Evolutionary conservation across 2,888 invertebrate genomes (phyloP), one percentile per base, ranked within the genome.

Genomic region (Melanostoma scalare): DNA sequence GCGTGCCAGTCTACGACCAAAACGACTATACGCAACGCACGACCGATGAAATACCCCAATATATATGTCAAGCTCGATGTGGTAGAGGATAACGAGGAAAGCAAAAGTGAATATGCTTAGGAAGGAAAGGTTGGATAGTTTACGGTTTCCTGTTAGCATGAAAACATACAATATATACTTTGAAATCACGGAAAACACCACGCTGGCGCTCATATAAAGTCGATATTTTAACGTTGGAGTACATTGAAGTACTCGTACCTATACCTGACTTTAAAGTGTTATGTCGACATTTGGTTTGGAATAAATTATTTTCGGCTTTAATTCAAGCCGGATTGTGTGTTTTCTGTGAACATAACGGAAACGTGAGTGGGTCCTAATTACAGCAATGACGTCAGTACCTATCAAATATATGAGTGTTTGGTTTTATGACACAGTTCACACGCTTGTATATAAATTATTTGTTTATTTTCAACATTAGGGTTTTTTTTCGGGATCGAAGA

Each of bases 81-180:
- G 55, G 63, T 63, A 69, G 71, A 69, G 48, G 42, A 3, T 42
- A 71, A 77, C 63, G 71, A 52, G 72, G 67, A 10, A 61, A 76
- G 50, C 40, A 55, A 71, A 8, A 60, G 48, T 52, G 55, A n/a
- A 46, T 52, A 30, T 65, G 4, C 48, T 48, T 58, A 31, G n/a
- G 63, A 40, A n/a, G 5, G 44, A 20, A 33, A 9, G 42, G 33
- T 55, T 40, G 48, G 46, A 30, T 74, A 63, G 63, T 48, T 61
- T 55, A 20, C 33, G 38, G 53, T 69, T 48, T 68, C 44, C 31
- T n/a, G n/a, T 42, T 52, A n/a, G 56, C 6, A 50, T 38, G 36
- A 48, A 33, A 63, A 30, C 38, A 55, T 9, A 38, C 6, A 56
- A 20, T 36, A 56, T 8, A 30, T 30, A 31, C 50, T 2, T 30